Conservation (phyloP, 2,888 invertebrate genomes). For the Oscheius sp. region DNA sequence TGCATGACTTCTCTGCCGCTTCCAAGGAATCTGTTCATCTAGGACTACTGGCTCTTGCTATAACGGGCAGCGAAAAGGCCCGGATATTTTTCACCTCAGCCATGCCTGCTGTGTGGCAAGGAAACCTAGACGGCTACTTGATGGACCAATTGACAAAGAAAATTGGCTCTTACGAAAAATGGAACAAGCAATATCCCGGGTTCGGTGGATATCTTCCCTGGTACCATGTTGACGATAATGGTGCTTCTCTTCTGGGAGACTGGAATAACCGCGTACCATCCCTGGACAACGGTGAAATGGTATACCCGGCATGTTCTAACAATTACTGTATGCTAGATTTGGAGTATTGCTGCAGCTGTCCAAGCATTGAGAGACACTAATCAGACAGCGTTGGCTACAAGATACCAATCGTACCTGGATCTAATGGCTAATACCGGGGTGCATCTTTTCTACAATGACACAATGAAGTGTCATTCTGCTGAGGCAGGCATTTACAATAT, state of each 20-base stretch:
- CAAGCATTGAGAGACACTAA: conserved; percentile 1
- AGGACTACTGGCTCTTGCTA: conserved; percentile 7
- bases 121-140: background rate
- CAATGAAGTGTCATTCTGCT: conserved; percentile 17
- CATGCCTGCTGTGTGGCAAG: conserved; percentile 8
- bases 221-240: conserved; percentile 15
- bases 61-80: background rate
- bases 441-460: conserved; percentile 12
- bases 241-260: background rate
- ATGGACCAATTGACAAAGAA: conserved; percentile 5
- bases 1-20: conserved; percentile 15
- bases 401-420: conserved; percentile 5
- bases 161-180: conserved; percentile 21
- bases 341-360: conserved; percentile 13
- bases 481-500: background rate
- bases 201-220: conserved; percentile 21
- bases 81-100: conserved; percentile 9
- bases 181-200: conserved; percentile 17
- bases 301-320: background rate
- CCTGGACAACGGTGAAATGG: conserved; percentile 19
- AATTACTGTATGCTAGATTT: background rate
- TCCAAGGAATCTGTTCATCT: conserved; percentile 21
- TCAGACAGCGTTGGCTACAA: background rate
- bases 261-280: conserved; percentile 10
- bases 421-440: conserved; percentile 10